Evolutionary conservation across 2,797 vertebrate genomes (phyloP).

Genomic region (Sebastes trivittatus): DNA sequence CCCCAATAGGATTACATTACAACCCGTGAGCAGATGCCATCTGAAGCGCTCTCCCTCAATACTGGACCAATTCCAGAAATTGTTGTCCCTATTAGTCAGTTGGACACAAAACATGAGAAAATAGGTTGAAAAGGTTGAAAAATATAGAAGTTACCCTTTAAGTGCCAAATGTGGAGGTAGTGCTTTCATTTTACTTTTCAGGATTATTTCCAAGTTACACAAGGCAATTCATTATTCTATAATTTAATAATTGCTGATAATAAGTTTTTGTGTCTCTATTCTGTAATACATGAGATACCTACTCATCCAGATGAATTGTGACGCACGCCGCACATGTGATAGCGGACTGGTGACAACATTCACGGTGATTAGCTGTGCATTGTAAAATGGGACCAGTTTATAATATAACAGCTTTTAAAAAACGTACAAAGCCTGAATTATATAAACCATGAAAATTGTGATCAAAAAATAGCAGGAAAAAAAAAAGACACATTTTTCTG

Average conservation of each 20-base stretch:
- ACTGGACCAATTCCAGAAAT: not conserved
- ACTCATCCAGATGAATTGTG: not conserved
- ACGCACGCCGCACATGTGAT: not conserved
- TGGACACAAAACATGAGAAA: too few species aligned
- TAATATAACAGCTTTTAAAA: not conserved
- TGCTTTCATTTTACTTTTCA: not conserved
- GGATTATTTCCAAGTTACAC: not conserved
- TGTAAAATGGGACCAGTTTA: not conserved
- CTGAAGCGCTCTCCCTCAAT: not conserved
- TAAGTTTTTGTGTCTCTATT: not conserved
- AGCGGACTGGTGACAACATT: not conserved
- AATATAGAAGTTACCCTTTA: not conserved
- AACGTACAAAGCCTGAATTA: not conserved
- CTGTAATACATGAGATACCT: not conserved
- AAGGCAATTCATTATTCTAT: not conserved
- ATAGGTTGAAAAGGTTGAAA: too few species aligned
- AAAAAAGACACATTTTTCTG: not conserved
- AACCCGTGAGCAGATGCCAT: not conserved
- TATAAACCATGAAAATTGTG: not conserved
- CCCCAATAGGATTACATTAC: not conserved
- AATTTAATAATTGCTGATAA: not conserved
- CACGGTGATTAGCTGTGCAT: not conserved
- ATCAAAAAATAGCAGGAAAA: not conserved
- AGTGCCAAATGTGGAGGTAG: not conserved
- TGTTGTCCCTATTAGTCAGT: too few species aligned